Conservation (phyloP, 1,140 invertebrate species). For the fruit fly (Drosophila melanogaster) region Release_6_plus_ISO1_MT NT_033777.3:25714501-25715000, state of each 20-base stretch:
- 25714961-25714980: neutral
- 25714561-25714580: no score
- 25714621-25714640: constrained; percentile 43
- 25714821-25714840: constrained; percentile 11
- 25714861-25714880: constrained; percentile 15
- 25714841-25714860: constrained; percentile 16
- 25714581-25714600: no score
- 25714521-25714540: neutral
- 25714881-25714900: constrained; percentile 29
- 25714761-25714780: constrained; percentile 16
- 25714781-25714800: constrained; percentile 65
- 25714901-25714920: constrained; percentile 62
- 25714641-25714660: constrained; percentile 25
- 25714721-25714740: constrained; percentile 49
- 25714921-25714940: constrained; percentile 80
- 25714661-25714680: constrained; percentile 63
- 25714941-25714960: constrained; percentile 64
- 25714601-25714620: neutral
- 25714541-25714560: neutral
- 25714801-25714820: constrained; percentile 66
- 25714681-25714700: constrained; percentile 65
- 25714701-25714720: constrained; percentile 54
- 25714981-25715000: constrained; percentile 15
- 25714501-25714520: neutral
- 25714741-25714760: constrained; percentile 14